These are phyloP conservation scores for Lasioglossum baleicum DNA, from an alignment of 1,140 invertebrate genomes.

Conservation along the genomic window DNA sequence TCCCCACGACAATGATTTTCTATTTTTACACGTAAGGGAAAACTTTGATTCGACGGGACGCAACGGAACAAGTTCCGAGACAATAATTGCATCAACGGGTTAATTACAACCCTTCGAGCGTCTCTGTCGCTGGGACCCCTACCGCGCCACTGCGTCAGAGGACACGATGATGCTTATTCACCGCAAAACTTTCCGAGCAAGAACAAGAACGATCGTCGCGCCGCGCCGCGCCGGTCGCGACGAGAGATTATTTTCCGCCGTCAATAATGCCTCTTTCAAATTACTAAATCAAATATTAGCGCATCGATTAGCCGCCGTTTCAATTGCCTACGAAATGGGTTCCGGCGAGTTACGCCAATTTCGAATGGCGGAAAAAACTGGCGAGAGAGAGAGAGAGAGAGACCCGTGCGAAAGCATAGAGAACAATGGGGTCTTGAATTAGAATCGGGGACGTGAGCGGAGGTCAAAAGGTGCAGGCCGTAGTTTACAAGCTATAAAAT, in stretches of 20 bases:
- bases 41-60: neutral
- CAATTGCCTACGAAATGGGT: too few relatives aligned
- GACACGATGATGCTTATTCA: neutral
- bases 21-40: neutral
- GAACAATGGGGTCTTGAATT: slow-evolving; percentile 54
- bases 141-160: neutral
- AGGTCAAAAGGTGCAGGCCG: slow-evolving; percentile 22
- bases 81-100: neutral
- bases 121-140: neutral
- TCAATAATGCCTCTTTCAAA: slow-evolving; percentile 19
- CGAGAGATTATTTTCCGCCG: neutral
- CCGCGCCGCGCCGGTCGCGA: too few relatives aligned
- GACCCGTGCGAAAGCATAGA: neutral
- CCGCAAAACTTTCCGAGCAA: slow-evolving; percentile 6
- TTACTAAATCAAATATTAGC: slow-evolving; percentile 31
- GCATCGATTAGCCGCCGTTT: neutral
- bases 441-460: slow-evolving; percentile 26
- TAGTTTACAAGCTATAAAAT: slow-evolving; percentile 46
- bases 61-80: neutral
- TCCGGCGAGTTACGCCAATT: neutral
- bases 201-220: neutral
- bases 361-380: neutral
- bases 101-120: neutral
- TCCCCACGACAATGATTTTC: neutral
- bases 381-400: neutral